Evolutionary conservation across 2,113 vertebrate genomes (phyloP).

Genomic region (Trematocara nigrifrons): DNA sequence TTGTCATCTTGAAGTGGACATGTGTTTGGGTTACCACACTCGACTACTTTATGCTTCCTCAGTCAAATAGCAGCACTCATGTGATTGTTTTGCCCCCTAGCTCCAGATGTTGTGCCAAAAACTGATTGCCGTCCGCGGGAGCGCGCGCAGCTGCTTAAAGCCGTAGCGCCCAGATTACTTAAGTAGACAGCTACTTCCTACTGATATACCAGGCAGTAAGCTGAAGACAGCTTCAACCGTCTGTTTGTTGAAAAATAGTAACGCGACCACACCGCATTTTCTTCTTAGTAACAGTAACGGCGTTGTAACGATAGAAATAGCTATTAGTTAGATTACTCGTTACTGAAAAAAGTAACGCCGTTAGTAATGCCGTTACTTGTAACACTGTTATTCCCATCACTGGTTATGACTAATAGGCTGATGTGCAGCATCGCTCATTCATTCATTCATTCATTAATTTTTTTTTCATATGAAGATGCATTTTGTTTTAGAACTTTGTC

Average conservation of each 20-base stretch:
- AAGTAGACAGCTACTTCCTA: background rate
- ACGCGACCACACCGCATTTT: fast-evolving
- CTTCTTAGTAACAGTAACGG: fast-evolving
- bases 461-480: background rate
- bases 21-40: fast-evolving
- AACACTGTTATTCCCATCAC: background rate
- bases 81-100: background rate
- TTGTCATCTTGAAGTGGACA: background rate
- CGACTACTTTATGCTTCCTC: background rate
- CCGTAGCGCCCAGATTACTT: background rate
- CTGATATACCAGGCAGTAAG: fast-evolving
- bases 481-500: background rate
- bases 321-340: background rate
- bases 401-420: fast-evolving
- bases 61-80: background rate
- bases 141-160: background rate
- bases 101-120: background rate
- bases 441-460: fast-evolving
- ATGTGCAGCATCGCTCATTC: background rate
- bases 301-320: fast-evolving
- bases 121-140: fast-evolving
- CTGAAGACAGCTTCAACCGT: background rate
- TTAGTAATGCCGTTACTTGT: background rate
- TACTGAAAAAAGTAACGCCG: background rate
- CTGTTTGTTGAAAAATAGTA: background rate